Base-by-base conservation (phyloP, 2,888 invertebrate species). In the Eupithecia subumbrata region DNA sequence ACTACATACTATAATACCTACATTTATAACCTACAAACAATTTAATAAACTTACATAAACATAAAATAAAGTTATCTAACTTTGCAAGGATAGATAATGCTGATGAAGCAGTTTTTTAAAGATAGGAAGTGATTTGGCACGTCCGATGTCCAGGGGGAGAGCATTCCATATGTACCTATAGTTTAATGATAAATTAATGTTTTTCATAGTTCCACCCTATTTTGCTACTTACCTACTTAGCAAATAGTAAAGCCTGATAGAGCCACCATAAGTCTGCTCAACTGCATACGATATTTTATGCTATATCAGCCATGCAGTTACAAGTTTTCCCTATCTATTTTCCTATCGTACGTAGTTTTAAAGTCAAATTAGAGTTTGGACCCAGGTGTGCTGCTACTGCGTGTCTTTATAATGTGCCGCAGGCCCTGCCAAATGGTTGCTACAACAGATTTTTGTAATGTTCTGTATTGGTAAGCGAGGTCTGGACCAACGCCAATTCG, bases 391-490 rank as follows among this genome's bases (percentile, higher is more conserved):
- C 5, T 12, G 40, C 37, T 76, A 66, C 76, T 74, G 76, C 7
- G 52, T 45, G 25, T 60, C 18, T 9, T 25, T 18, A 22, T 12
- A 22, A 64, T 66, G 77, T 73, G 77, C 52, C 56, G 40, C 63
- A 82, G 83, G 83, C 83, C 84, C 87, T 92, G 93, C 93, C 93
- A 93, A 94, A 93, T 91, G 91, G 90, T n/a, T 88, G 88, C 87
- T 89, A 92, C 93, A 94, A 93, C 94, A 93, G 92, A 94, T 93
- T 94, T 93, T 93, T 93, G 91, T 92, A 93, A 94, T 92, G 93
- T 86, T 90, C 91, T 88, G 90, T 92, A 91, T 92, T 92, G 93
- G 93, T 92, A 90, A 92, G 89, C 88, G 90, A 84, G 91, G 91
- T 91, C 90, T 94, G 94, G 93, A 90, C 85, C 75, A 71, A 76